A percentile compares a stretch with the other conserved stretches of the same genome.
Evolutionary conservation across 2,797 vertebrate species (phyloP).

Genomic region (Anisognathus igniventris): DNA sequence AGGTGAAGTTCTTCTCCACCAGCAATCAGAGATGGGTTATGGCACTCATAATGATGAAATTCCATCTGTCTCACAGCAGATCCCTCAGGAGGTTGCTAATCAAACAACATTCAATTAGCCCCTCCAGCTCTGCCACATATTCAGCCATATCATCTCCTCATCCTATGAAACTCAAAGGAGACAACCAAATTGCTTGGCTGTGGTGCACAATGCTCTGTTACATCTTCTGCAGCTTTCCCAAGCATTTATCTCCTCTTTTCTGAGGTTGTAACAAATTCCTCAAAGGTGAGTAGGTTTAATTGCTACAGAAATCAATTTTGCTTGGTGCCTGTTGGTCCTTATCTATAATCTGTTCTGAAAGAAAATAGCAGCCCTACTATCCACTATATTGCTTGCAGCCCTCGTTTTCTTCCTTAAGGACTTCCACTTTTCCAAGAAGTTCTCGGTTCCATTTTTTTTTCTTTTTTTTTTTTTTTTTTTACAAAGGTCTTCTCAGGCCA

Average conservation of each 20-base stretch:
- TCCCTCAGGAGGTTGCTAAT: constrained; percentile 56
- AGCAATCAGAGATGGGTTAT: constrained; percentile 31
- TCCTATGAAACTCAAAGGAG: constrained; percentile 22
- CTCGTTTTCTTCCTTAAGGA: not conserved
- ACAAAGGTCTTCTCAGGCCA: not conserved
- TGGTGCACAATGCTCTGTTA: not conserved
- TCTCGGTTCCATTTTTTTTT: not conserved
- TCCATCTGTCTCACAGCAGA: constrained; percentile 64
- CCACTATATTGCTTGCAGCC: not conserved
- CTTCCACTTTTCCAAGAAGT: not conserved
- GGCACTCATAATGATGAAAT: constrained; percentile 21
- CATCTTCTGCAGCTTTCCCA: not conserved
- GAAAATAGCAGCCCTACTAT: not conserved
- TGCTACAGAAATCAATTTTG: constrained; percentile 44
- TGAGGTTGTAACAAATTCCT: constrained; percentile 15
- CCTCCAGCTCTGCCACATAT: constrained; percentile 47
- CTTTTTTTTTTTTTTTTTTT: not conserved
- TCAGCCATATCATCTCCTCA: constrained; percentile 37
- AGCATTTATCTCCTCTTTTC: constrained; percentile 19
- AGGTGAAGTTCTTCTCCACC: constrained; percentile 46
- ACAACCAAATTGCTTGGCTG: not conserved
- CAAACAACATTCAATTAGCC: constrained; percentile 63
- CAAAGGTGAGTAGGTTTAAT: constrained; percentile 31
- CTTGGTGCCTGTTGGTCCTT: constrained; percentile 4
- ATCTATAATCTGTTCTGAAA: constrained; percentile 30